phyloP scores from a whole-genome alignment of 2,888 invertebrate species.

The Stegophylla sp. region DNA sequence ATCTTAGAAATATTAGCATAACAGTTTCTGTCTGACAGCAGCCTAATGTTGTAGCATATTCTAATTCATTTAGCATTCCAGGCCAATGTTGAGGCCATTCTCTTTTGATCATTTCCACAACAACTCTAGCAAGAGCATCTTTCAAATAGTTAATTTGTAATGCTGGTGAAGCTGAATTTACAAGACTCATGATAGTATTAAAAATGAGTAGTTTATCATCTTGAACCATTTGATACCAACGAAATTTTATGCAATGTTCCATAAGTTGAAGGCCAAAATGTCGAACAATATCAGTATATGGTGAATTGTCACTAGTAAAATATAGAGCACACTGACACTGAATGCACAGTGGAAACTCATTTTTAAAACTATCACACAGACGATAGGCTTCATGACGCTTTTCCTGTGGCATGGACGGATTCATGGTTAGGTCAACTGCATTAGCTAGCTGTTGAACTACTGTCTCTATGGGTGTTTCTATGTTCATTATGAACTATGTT shows the following conservation, averaged over 20 bases:
- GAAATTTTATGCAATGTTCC: conserved; percentile 90
- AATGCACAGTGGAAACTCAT: conserved; percentile 80
- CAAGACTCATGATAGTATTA: conserved; percentile 59
- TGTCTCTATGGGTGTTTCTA: conserved; percentile 52
- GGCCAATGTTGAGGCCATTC: conserved; percentile 99
- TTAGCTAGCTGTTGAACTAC: conserved; percentile 69
- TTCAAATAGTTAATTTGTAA: conserved; percentile 70
- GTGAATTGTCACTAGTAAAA: conserved; percentile 75
- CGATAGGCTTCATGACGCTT: conserved; percentile 82
- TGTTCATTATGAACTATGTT: conserved; percentile 32
- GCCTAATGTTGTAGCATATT: conserved; percentile 76
- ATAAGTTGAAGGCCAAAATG: conserved; percentile 92
- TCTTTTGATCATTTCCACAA: conserved; percentile 94
- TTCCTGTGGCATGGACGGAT: conserved; percentile 77
- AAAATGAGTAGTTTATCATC: conserved; percentile 86
- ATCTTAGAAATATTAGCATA: conserved; percentile 82
- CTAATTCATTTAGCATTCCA: conserved; percentile 78
- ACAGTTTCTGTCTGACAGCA: conserved; percentile 90
- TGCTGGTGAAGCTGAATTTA: conserved; percentile 54
- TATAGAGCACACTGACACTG: conserved; percentile 84
- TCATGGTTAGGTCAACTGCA: conserved; percentile 83
- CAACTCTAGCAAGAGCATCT: conserved; percentile 85
- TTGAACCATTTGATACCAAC: conserved; percentile 88
- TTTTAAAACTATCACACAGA: conserved; percentile 75
- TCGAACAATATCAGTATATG: conserved; percentile 71